Percentiles rank a stretch among this genome's conserved stretches.
phyloP scores from a whole-genome alignment of 2,888 invertebrate genomes.

The Cotesia congregata region DNA sequence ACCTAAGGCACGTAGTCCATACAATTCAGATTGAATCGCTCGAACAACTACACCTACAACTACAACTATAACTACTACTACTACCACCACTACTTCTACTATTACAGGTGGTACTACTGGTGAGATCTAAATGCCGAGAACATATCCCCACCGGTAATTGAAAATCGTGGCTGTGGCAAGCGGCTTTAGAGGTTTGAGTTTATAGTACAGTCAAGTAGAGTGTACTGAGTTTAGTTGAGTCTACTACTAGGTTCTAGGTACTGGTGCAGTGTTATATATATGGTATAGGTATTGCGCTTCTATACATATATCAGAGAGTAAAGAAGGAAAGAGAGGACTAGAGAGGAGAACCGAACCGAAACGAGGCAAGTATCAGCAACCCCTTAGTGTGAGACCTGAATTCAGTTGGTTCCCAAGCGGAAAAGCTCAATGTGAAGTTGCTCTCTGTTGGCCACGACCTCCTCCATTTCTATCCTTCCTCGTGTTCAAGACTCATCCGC shows the following conservation, averaged over 20 bases:
- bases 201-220: background rate
- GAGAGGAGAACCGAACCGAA: background rate
- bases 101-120: constrained; percentile 34
- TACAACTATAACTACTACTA: background rate
- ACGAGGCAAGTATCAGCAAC: background rate
- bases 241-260: background rate
- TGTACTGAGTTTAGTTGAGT: background rate
- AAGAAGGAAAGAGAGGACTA: constrained; percentile 6
- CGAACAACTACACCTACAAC: background rate
- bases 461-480: constrained; percentile 7
- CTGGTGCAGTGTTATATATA: constrained; percentile 27
- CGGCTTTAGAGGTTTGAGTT: constrained; percentile 25
- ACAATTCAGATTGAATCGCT: constrained; percentile 50
- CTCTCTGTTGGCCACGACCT: constrained; percentile 28
- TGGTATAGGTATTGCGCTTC: background rate
- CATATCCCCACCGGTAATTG: constrained; percentile 51
- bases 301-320: constrained; percentile 2
- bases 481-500: background rate
- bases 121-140: constrained; percentile 49
- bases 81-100: background rate
- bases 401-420: constrained; percentile 35
- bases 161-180: constrained; percentile 49
- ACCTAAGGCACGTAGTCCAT: constrained; percentile 48
- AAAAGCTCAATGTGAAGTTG: constrained; percentile 24
- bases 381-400: constrained; percentile 24